These are phyloP conservation scores for Monopis laevigella DNA, from an alignment of 2,888 invertebrate species.

Conservation along the genomic window DNA sequence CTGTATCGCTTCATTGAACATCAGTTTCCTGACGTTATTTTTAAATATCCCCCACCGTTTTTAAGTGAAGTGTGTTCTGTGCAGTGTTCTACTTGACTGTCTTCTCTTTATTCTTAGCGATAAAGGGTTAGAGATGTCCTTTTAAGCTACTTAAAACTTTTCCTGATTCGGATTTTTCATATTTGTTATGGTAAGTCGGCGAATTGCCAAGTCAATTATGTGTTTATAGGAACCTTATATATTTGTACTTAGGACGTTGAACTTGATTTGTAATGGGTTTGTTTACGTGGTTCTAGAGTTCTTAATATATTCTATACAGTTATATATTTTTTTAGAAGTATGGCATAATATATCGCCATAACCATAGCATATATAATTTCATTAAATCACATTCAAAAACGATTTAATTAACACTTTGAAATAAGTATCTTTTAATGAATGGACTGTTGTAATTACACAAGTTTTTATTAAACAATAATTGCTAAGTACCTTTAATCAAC, in stretches of 20 bases:
- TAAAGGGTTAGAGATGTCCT: constrained; percentile 38
- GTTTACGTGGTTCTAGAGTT: not conserved
- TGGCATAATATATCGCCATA: too few species aligned
- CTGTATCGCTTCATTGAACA: too few species aligned
- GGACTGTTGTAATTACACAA: too few species aligned
- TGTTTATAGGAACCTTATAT: not conserved
- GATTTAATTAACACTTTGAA: too few species aligned
- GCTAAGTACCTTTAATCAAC: too few species aligned
- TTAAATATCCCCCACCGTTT: not conserved
- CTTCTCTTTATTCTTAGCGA: constrained; percentile 50
- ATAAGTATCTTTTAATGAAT: too few species aligned
- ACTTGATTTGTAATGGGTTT: constrained; percentile 2
- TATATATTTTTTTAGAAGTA: too few species aligned
- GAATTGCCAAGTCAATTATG: not conserved
- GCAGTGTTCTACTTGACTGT: constrained; percentile 26
- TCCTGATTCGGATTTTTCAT: constrained; percentile 23
- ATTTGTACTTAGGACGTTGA: constrained; percentile 4
- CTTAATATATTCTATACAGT: too few species aligned
- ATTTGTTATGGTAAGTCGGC: constrained; percentile 30
- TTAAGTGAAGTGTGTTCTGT: constrained; percentile 4
- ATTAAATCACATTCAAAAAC: too few species aligned
- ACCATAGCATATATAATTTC: too few species aligned
- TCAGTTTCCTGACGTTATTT: too few species aligned
- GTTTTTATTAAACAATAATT: too few species aligned
- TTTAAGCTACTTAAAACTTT: not conserved